These are phyloP conservation scores for Coleophora deauratella DNA, from an alignment of 2,888 invertebrate genomes.

Conservation along the genomic window DNA sequence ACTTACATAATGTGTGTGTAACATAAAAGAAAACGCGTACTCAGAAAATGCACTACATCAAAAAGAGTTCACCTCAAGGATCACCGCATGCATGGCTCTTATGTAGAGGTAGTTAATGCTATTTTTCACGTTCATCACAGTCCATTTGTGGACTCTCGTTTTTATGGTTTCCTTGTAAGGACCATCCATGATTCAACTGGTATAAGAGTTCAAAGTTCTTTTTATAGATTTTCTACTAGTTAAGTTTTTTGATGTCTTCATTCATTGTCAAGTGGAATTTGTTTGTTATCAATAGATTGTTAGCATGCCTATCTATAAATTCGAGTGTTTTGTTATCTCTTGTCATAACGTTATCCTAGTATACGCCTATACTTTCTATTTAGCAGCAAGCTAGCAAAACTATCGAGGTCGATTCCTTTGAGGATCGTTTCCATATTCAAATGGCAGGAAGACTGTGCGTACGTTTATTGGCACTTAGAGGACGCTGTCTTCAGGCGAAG, in stretches of 20 bases:
- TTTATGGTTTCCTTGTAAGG: conserved; percentile 16
- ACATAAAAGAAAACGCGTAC: no score
- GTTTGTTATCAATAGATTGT: no score
- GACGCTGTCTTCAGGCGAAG: conserved; percentile 63
- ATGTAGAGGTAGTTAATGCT: conserved; percentile 20
- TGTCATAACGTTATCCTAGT: no score
- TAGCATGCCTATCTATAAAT: no score
- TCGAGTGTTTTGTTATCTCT: no score
- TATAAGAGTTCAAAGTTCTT: no score
- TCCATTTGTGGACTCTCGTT: conserved; percentile 22
- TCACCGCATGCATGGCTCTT: conserved; percentile 16
- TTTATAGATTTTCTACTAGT: neutral
- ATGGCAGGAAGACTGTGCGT: conserved; percentile 37
- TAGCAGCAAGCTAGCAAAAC: neutral
- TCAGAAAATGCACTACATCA: no score
- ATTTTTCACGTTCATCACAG: conserved; percentile 30
- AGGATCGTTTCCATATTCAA: conserved; percentile 31
- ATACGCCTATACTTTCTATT: no score
- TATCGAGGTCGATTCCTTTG: conserved; percentile 11
- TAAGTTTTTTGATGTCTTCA: no score
- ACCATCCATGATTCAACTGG: no score
- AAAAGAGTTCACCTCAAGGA: no score
- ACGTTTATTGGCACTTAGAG: conserved; percentile 41
- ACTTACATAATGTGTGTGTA: neutral
- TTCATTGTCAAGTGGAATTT: no score